Evolutionary conservation across 1,140 invertebrate species (phyloP).

Genomic region (Telenomus remus): DNA sequence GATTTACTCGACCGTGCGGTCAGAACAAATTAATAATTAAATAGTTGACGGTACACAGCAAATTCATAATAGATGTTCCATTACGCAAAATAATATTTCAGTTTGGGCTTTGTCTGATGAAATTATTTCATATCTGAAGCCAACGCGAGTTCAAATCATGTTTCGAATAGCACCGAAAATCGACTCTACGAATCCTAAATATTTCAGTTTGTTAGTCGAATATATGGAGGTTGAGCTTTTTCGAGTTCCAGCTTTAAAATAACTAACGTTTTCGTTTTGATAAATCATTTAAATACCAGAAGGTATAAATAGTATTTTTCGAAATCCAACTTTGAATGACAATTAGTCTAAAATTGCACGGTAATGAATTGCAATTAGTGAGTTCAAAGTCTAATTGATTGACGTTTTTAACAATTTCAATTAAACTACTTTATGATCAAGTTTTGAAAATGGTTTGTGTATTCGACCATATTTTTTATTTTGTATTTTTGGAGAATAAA

Average conservation of each 20-base stretch:
- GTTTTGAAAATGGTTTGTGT: neutral
- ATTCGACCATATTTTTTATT: neutral
- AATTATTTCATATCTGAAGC: conserved; percentile 38
- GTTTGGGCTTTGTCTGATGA: conserved; percentile 17
- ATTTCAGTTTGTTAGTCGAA: conserved; percentile 35
- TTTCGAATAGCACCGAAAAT: conserved; percentile 24
- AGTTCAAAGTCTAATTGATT: no score
- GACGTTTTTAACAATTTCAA: no score
- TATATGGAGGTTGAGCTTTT: conserved; percentile 38
- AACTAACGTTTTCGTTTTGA: conserved; percentile 22
- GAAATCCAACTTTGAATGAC: no score
- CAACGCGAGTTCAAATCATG: conserved; percentile 15
- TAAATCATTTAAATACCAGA: conserved; percentile 16
- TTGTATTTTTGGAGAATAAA: neutral
- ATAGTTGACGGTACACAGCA: neutral
- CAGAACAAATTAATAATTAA: neutral
- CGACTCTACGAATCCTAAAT: conserved; percentile 30
- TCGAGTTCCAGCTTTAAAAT: conserved; percentile 29
- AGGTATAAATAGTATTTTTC: neutral
- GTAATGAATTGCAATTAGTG: no score
- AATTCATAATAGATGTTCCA: neutral
- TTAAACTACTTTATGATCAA: no score
- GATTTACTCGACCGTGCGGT: no score
- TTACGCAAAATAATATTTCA: conserved; percentile 15
- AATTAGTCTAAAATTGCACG: no score